Evolutionary conservation across 2,888 invertebrate genomes (phyloP), one percentile per base, ranked within the genome.

Genomic region (Glaucopsyche alexis): DNA sequence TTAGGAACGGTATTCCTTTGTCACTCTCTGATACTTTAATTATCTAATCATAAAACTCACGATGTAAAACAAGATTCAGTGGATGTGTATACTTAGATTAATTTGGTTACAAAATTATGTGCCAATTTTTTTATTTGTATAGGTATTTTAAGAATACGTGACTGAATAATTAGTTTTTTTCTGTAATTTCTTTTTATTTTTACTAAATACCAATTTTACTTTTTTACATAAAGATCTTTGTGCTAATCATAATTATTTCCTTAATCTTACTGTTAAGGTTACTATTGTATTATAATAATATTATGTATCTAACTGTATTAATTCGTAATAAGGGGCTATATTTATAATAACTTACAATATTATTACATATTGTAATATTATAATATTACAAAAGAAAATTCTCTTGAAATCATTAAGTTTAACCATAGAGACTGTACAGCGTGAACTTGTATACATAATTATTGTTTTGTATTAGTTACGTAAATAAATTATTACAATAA

Each of bases 401-500:
- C 49, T 49, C 69, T 47, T 38, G 6, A 47, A 77, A 80, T 84
- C 83, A 77, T 80, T 81, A 82, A 80, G 81, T 83, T 82, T 82
- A 84, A 80, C 86, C 87, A 87, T 87, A 81, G 81, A 81, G 85
- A 83, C 84, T 91, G 88, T 90, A 89, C 87, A 88, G 88, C 87
- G 81, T 86, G 82, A 80, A 85, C 89, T 91, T 91, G 87, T 90
- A 90, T 77, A 77, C 77, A 76, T 89, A 87, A 88, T 60, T 60
- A 60, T 88, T 85, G 87, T 89, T 91, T 91, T 92, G 82, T 90
- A 89, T 87, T 87, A 85, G 81, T 83, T 84, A 89, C 87, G 85
- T 84, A 77, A 78, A 78, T 77, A 77, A 74, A 75, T 75, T 75
- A 78, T 76, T 76, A 72, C 75, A 77, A 76, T 75, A 69, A 52